Evolutionary conservation across 92 coral and sea anemone species (phyloP).

Genomic region (Zoanthus sansibaricus): DNA sequence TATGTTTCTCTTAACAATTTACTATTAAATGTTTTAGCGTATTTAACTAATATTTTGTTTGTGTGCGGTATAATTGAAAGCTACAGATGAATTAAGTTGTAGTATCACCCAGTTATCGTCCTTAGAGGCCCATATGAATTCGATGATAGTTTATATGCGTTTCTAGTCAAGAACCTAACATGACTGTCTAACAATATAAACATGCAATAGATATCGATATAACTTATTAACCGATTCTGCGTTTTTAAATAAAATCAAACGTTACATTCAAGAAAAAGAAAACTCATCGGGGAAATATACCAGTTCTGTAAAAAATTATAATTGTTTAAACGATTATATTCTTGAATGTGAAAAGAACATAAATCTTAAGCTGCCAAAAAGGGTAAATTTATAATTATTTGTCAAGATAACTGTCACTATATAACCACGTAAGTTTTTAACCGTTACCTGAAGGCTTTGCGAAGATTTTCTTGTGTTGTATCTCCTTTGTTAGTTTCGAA

Average conservation of each 20-base stretch:
- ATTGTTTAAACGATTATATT: background rate
- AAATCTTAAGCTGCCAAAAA: background rate
- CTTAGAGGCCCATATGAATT: no score
- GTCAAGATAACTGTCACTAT: background rate
- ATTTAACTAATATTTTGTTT: no score
- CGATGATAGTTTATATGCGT: background rate
- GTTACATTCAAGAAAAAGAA: background rate
- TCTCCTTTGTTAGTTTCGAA: constrained; percentile 60
- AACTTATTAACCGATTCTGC: background rate
- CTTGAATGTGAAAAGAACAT: background rate
- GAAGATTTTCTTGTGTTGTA: constrained; percentile 69
- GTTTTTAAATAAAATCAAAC: background rate
- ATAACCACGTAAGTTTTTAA: background rate
- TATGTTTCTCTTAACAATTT: no score
- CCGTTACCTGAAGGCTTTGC: constrained; percentile 80
- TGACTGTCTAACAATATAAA: background rate
- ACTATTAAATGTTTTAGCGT: no score
- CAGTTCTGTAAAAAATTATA: background rate
- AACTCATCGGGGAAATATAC: background rate
- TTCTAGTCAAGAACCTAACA: background rate
- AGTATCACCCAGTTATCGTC: no score
- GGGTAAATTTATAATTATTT: background rate
- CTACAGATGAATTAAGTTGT: no score
- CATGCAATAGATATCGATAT: background rate
- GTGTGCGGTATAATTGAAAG: no score